A percentile compares a stretch with the other conserved stretches of the same genome.
Evolutionary conservation across 2,113 vertebrate genomes (phyloP).

Genomic region (Cyphomyrus plagiostoma): DNA sequence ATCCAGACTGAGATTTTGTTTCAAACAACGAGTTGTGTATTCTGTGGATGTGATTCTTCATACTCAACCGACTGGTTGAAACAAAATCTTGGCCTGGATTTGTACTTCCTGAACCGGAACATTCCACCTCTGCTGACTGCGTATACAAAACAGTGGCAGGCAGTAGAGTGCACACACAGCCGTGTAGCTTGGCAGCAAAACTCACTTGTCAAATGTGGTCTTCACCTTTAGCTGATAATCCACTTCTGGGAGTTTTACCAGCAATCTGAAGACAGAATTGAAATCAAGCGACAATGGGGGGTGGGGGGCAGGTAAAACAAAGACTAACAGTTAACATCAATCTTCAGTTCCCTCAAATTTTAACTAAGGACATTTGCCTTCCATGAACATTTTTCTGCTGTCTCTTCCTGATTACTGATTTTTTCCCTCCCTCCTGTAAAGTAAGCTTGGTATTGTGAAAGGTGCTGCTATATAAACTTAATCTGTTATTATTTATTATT

Average conservation of each 20-base stretch:
- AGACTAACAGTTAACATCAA: neutral
- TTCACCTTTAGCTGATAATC: conserved; percentile 96
- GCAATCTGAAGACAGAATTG: conserved; percentile 63
- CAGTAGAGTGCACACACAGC: neutral
- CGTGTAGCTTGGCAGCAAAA: conserved; percentile 14
- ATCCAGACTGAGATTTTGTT: neutral
- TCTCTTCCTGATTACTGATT: too few relatives aligned
- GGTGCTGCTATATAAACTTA: too few relatives aligned
- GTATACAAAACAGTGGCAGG: neutral
- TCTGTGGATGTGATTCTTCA: too few relatives aligned
- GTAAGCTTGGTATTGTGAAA: too few relatives aligned
- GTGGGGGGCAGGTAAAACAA: neutral
- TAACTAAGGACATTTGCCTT: too few relatives aligned
- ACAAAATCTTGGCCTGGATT: neutral
- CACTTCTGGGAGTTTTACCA: conserved; percentile 90
- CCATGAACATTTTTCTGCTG: too few relatives aligned
- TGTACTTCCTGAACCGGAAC: neutral
- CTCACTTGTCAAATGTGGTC: conserved; percentile 95
- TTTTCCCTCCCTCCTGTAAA: too few relatives aligned
- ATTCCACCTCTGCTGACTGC: neutral
- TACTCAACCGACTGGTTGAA: neutral
- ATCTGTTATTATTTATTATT: neutral
- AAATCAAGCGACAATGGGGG: neutral
- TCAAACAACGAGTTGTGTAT: neutral
- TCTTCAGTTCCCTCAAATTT: neutral